Conservation (phyloP, 2,888 invertebrate species). For the Epistrophella euchroma region DNA sequence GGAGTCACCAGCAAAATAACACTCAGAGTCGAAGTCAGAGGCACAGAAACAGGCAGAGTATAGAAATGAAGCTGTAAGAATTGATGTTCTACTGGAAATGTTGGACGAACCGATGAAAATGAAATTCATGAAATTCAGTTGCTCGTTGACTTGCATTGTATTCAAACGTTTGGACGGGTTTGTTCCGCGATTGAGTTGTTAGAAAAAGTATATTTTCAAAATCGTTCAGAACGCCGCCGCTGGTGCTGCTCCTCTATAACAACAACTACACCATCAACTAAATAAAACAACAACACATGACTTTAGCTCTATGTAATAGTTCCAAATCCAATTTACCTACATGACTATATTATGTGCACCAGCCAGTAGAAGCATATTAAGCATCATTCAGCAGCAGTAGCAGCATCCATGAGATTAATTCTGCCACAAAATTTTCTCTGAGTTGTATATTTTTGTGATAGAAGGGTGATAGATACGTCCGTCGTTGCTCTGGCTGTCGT, state of each 20-base stretch:
- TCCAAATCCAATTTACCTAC: slow-evolving; percentile 58
- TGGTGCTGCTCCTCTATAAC: slow-evolving; percentile 26
- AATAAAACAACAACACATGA: slow-evolving; percentile 36
- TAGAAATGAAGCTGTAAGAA: slow-evolving; percentile 77
- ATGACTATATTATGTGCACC: slow-evolving; percentile 41
- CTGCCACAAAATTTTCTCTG: slow-evolving; percentile 49
- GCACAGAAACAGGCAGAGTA: slow-evolving; percentile 48
- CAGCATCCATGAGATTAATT: slow-evolving; percentile 59
- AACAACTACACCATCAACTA: slow-evolving; percentile 1
- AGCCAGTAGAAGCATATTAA: slow-evolving; percentile 25
- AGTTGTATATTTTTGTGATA: slow-evolving; percentile 57
- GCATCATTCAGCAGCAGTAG: slow-evolving; percentile 59
- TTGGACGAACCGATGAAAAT: slow-evolving; percentile 62
- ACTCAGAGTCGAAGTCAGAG: neutral
- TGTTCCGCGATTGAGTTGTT: slow-evolving; percentile 42
- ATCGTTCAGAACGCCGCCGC: slow-evolving; percentile 49
- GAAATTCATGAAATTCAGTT: slow-evolving; percentile 79
- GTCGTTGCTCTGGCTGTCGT: slow-evolving; percentile 43
- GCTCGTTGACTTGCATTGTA: slow-evolving; percentile 81
- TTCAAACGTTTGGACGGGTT: slow-evolving; percentile 54
- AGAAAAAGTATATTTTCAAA: slow-evolving; percentile 1
- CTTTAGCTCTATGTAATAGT: slow-evolving; percentile 33
- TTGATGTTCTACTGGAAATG: slow-evolving; percentile 76
- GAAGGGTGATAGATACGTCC: slow-evolving; percentile 67
- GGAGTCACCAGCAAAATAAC: neutral